Base-by-base conservation (phyloP, 2,113 vertebrate genomes). In the Pseudorectes ferrugineus region DNA sequence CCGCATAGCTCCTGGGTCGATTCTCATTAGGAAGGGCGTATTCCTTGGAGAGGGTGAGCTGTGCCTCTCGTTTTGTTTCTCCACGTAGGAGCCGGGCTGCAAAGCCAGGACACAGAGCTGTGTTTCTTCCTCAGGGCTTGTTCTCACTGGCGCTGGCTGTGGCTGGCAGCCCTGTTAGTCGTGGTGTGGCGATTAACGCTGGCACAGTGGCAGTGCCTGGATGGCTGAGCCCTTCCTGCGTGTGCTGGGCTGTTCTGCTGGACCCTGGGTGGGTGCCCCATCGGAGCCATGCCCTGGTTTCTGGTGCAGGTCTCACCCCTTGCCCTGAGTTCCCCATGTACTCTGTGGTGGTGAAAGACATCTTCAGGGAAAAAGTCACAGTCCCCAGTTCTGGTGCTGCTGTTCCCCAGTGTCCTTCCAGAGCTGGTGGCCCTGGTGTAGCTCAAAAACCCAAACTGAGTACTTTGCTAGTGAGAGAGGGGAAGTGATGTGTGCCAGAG, bases 1-100 rank as follows among this genome's bases (percentile, higher is more conserved):
- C 88, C 18, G 49, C 86, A 92, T 94, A 71, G 94, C 95, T 95
- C 48, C 91, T 96, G 90, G 89, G 55, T 95, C 8, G 11, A 89
- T 87, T 96, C 89, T 93, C 83, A 89, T 95, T 96, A 96, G 85
- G 82, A 70, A 96, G 93, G 96, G 95, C 23, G 82, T 90, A 52
- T 88, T 63, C 88, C 66, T 68, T 4, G 11, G 43, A 54, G 72
- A 35, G 79, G 40, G 29, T 83, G 86, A 95, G 91, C 91, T 92
- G 73, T 6, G 5, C 78, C 77, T 80, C 86, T 84, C 10, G 0
- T 65, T 75, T 61, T 81, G 26, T 75, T 94, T 79, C 15, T 5
- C 63, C 11, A 13, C 0, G 0, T 33, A 65, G 66, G 65, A 91
- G 80, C 55, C 0, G 0, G 84, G 81, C 78, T 83, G 72, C 63